A percentile compares a stretch with the other conserved stretches of the same genome.
Evolutionary conservation across 2,113 vertebrate genomes (phyloP).

Genomic region (Microtus oregoni): DNA sequence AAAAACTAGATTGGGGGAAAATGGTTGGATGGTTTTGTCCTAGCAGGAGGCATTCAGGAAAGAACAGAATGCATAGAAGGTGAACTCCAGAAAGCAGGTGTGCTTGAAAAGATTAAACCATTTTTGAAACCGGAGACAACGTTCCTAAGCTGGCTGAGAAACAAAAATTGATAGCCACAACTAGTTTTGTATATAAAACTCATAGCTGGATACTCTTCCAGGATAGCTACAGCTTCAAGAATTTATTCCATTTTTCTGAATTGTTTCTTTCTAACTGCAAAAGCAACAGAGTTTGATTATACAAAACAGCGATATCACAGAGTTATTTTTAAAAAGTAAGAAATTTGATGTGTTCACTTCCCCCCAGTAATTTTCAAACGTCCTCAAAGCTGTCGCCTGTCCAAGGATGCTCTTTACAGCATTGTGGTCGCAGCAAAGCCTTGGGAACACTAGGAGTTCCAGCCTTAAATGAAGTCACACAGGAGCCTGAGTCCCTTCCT

Average conservation of each 20-base stretch:
- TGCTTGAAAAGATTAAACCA: constrained; percentile 11
- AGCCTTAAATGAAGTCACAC: constrained; percentile 64
- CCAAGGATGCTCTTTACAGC: constrained; percentile 23
- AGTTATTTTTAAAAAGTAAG: not conserved
- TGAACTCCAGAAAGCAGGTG: constrained; percentile 27
- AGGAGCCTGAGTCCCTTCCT: constrained; percentile 27
- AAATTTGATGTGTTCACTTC: not conserved
- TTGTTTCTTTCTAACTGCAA: constrained; percentile 25
- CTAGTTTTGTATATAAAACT: constrained; percentile 19
- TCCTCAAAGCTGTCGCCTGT: not conserved
- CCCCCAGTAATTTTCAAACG: constrained; percentile 22
- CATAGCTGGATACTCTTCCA: not conserved
- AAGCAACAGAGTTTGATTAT: constrained; percentile 35
- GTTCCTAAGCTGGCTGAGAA: constrained; percentile 31
- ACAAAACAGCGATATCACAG: constrained; percentile 25
- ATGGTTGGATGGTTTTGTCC: not conserved
- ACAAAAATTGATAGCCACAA: not conserved
- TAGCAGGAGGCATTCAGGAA: not conserved
- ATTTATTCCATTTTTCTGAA: not conserved
- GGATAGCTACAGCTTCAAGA: not conserved
- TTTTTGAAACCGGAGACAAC: constrained; percentile 26
- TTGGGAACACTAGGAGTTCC: not conserved
- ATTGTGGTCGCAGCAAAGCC: not conserved
- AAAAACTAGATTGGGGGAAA: not conserved
- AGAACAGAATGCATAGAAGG: constrained; percentile 18